A percentile compares a stretch with the other conserved stretches of the same genome.
phyloP scores from a whole-genome alignment of 2,888 invertebrate species.

The Drosophila tripunctata region DNA sequence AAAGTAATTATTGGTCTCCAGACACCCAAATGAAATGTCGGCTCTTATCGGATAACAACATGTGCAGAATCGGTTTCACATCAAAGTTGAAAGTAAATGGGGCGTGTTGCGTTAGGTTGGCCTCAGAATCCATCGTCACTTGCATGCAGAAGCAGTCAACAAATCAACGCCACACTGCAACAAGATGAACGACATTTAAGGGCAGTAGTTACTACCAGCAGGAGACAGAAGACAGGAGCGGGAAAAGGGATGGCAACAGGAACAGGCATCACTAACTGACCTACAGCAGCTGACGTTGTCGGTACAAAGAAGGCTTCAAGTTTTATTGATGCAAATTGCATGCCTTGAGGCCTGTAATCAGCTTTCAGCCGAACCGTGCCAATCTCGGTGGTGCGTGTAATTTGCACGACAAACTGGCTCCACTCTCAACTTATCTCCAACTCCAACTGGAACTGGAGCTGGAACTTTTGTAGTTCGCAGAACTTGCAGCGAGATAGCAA shows the following conservation, averaged over 20 bases:
- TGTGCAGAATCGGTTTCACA: slow-evolving; percentile 33
- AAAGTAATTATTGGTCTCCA: slow-evolving; percentile 74
- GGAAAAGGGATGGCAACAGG: too few species aligned
- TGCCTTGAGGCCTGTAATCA: slow-evolving; percentile 71
- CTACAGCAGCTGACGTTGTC: slow-evolving; percentile 59
- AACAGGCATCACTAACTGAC: slow-evolving; percentile 58
- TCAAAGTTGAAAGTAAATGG: slow-evolving; percentile 61
- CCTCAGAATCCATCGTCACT: slow-evolving; percentile 66
- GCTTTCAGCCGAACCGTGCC: slow-evolving; percentile 44
- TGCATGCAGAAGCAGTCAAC: slow-evolving; percentile 75
- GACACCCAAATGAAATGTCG: slow-evolving; percentile 29
- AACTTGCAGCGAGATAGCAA: slow-evolving; percentile 53
- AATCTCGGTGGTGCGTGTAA: slow-evolving; percentile 67
- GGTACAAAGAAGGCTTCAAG: slow-evolving; percentile 43
- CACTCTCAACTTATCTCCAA: slow-evolving; percentile 12
- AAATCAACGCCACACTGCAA: slow-evolving; percentile 63
- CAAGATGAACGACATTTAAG: slow-evolving; percentile 54
- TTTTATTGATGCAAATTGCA: slow-evolving; percentile 79
- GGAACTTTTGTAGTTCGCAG: slow-evolving; percentile 17
- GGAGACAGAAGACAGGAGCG: slow-evolving; percentile 11
- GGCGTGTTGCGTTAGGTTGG: slow-evolving; percentile 54
- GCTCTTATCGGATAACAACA: slow-evolving; percentile 62
- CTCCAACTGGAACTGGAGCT: slow-evolving; percentile 12
- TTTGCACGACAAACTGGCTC: slow-evolving; percentile 70
- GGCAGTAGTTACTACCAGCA: slow-evolving; percentile 17